Percentiles rank a stretch among this genome's conserved stretches.
These are phyloP conservation scores for Campoletis raptor DNA, from an alignment of 2,888 invertebrate species.

Conservation along the genomic window DNA sequence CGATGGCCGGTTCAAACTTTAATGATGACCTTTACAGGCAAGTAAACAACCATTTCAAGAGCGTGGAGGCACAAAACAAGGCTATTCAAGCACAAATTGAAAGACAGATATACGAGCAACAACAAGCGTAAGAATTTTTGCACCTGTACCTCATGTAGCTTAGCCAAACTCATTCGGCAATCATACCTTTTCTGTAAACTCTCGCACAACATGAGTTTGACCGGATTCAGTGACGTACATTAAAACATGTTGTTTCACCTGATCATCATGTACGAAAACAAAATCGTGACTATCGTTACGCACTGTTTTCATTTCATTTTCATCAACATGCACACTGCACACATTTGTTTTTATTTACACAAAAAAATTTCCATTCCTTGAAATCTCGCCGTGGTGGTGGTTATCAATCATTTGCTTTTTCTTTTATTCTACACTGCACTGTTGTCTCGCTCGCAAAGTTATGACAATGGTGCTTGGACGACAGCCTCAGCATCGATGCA, in stretches of 20 bases:
- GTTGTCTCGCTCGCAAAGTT: slow-evolving; percentile 44
- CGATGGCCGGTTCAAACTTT: slow-evolving; percentile 17
- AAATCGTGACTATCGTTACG: slow-evolving; percentile 23
- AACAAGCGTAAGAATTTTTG: slow-evolving; percentile 70
- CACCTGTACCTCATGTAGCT: neutral
- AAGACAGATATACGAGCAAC: slow-evolving; percentile 68
- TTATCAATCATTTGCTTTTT: slow-evolving; percentile 48
- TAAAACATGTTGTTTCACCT: slow-evolving; percentile 44
- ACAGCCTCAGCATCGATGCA: slow-evolving; percentile 71
- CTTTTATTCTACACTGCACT: slow-evolving; percentile 46
- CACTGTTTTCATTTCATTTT: slow-evolving; percentile 32
- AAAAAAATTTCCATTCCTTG: slow-evolving; percentile 21
- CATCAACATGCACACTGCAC: neutral
- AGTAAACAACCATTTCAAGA: slow-evolving; percentile 62
- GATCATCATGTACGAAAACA: slow-evolving; percentile 22
- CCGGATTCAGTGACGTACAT: slow-evolving; percentile 27
- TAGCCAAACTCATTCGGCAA: neutral
- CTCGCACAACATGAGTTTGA: neutral
- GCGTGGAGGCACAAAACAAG: slow-evolving; percentile 72
- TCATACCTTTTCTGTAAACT: neutral
- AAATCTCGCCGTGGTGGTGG: slow-evolving; percentile 44
- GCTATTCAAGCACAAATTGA: slow-evolving; percentile 69
- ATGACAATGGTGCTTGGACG: slow-evolving; percentile 49
- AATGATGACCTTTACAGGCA: slow-evolving; percentile 29
- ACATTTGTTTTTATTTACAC: slow-evolving; percentile 34